Percentiles rank a stretch among this genome's conserved stretches.
Conservation (phyloP, 53 echinoderm and acorn worm species). For the Actinopyga echinites region DNA sequence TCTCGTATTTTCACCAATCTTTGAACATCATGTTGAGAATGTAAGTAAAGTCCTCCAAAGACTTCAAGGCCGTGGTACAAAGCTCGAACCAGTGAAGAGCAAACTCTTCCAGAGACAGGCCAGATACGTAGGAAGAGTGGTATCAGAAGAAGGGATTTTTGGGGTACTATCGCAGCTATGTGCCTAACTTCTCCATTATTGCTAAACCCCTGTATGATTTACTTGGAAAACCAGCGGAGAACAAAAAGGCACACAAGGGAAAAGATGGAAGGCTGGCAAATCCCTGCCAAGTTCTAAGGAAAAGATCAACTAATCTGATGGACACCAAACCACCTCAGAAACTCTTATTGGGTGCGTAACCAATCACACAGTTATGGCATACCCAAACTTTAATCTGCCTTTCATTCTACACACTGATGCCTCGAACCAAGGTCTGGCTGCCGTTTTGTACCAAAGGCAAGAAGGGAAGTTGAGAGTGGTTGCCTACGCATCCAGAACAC, state of each 20-base stretch:
- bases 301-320: not conserved
- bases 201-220: conserved; percentile 61
- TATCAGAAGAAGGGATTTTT: conserved; percentile 54
- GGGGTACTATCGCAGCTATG: conserved; percentile 6
- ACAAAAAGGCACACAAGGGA: not conserved
- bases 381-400: not conserved
- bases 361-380: not conserved
- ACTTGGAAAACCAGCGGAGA: not conserved
- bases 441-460: conserved; percentile 66
- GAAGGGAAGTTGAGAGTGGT: conserved; percentile 60
- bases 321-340: conserved; percentile 36
- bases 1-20: conserved; percentile 50
- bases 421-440: conserved; percentile 59
- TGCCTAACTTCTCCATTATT: conserved; percentile 16
- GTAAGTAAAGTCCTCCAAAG: conserved; percentile 45
- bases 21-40: conserved; percentile 53
- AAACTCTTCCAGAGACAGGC: conserved; percentile 46
- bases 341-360: conserved; percentile 32
- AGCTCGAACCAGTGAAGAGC: conserved; percentile 57
- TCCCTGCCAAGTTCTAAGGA: no score
- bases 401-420: conserved; percentile 71
- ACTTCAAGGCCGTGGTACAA: conserved; percentile 52
- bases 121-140: conserved; percentile 49
- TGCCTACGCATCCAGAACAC: conserved; percentile 50
- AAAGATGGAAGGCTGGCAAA: no score